phyloP scores from a whole-genome alignment of 2,113 vertebrate genomes.

The Otis tarda region DNA sequence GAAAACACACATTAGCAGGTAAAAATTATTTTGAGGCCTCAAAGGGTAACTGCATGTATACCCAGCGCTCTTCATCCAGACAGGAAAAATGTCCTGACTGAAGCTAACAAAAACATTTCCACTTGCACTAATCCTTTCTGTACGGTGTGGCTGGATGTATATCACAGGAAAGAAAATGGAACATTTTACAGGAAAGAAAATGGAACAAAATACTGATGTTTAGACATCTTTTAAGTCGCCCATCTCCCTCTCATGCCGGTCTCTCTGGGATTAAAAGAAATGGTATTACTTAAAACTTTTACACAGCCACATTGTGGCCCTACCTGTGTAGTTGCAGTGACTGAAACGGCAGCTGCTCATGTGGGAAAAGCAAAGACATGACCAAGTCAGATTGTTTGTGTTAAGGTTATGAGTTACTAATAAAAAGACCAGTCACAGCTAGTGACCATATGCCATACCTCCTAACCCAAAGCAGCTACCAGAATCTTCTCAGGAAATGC shows the following conservation, averaged over 20 bases:
- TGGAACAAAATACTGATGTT: background rate
- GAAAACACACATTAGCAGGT: background rate
- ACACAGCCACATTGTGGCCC: background rate
- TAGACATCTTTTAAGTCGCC: background rate
- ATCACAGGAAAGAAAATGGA: background rate
- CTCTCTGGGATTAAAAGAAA: background rate
- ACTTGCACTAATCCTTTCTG: background rate
- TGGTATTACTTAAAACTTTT: background rate
- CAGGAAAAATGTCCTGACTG: background rate
- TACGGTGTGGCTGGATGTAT: background rate
- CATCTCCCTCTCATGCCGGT: background rate
- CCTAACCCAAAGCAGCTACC: constrained; percentile 6
- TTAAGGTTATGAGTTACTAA: constrained; percentile 38
- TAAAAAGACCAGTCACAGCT: background rate
- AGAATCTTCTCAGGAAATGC: constrained; percentile 20
- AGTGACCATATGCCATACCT: background rate
- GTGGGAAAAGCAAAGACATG: background rate
- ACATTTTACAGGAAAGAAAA: too few species aligned
- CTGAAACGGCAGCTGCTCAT: background rate
- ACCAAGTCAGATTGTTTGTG: background rate
- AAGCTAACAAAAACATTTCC: background rate
- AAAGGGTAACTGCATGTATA: background rate
- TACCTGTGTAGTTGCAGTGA: background rate
- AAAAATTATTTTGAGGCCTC: background rate
- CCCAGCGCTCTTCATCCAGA: background rate